These are phyloP conservation scores for Carpatolechia fugitivella DNA, from an alignment of 2,888 invertebrate species.

Conservation along the genomic window DNA sequence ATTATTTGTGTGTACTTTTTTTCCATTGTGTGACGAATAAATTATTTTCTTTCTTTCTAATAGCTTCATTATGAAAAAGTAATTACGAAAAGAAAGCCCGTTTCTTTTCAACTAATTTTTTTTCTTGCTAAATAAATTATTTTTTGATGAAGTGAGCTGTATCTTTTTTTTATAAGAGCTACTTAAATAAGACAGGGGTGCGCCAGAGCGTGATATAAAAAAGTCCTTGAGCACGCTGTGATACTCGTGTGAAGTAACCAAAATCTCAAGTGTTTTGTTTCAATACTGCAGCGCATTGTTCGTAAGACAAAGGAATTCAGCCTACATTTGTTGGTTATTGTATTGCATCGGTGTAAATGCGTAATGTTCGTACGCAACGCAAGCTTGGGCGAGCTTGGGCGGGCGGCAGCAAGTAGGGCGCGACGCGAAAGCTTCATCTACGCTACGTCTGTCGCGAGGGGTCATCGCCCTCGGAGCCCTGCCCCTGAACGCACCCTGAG, in stretches of 20 bases:
- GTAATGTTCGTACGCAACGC: too few relatives aligned
- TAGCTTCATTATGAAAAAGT: too few relatives aligned
- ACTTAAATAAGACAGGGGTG: conserved; percentile 18
- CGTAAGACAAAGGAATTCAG: conserved; percentile 9
- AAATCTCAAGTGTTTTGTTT: conserved; percentile 8
- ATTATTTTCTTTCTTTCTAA: too few relatives aligned
- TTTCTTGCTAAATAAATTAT: too few relatives aligned
- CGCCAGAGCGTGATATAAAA: conserved; percentile 21
- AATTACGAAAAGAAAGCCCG: background rate
- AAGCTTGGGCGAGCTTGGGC: conserved; percentile 38
- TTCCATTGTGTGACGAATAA: too few relatives aligned
- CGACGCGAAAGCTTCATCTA: conserved; percentile 17
- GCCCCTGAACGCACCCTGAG: conserved; percentile 69
- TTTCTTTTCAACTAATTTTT: background rate
- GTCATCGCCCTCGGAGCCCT: conserved; percentile 71
- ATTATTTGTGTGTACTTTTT: too few relatives aligned
- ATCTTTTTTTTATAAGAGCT: conserved; percentile 13
- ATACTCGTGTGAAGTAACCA: conserved; percentile 10
- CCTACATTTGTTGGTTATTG: conserved; percentile 7
- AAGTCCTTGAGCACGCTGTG: conserved; percentile 46
- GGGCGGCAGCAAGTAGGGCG: conserved; percentile 59
- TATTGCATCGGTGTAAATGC: conserved; percentile 1
- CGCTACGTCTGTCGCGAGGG: conserved; percentile 30
- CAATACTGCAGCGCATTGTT: conserved; percentile 10
- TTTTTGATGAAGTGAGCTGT: conserved; percentile 16